These are phyloP conservation scores for Rhabdomys dilectus DNA, from an alignment of 2,113 vertebrate genomes.

Conservation along the genomic window DNA sequence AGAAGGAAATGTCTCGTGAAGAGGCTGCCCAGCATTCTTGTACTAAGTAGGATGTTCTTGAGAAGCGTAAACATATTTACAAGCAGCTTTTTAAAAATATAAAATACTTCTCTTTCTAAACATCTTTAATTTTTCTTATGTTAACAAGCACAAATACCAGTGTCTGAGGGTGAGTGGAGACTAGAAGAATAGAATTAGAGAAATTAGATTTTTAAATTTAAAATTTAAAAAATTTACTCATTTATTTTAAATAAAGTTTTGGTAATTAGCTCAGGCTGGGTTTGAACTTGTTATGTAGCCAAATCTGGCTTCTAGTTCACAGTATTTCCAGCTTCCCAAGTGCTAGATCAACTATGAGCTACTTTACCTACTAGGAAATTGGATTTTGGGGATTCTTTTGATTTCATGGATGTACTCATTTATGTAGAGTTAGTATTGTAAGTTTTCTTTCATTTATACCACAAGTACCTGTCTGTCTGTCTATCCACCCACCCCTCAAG, in stretches of 20 bases:
- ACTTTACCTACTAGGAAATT: background rate
- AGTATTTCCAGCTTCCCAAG: background rate
- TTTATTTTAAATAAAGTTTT: background rate
- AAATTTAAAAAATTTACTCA: background rate
- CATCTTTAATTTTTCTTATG: background rate
- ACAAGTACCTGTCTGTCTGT: background rate
- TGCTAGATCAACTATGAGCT: background rate
- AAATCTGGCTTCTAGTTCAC: background rate
- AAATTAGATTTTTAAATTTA: background rate
- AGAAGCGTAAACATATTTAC: background rate
- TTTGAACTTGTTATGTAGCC: background rate
- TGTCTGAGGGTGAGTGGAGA: background rate
- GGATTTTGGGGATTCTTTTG: background rate
- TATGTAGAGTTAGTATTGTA: background rate
- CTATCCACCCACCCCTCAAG: background rate
- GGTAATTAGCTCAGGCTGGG: background rate
- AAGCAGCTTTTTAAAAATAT: background rate
- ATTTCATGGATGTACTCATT: background rate
- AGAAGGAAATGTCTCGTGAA: background rate
- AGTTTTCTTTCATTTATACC: background rate
- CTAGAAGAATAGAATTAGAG: background rate
- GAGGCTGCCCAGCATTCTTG: background rate
- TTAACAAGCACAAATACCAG: constrained; percentile 14
- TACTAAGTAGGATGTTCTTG: background rate
- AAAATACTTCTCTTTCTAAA: constrained; percentile 26